phyloP scores from a whole-genome alignment of 2,113 vertebrate genomes.

The Trogon melanurus region DNA sequence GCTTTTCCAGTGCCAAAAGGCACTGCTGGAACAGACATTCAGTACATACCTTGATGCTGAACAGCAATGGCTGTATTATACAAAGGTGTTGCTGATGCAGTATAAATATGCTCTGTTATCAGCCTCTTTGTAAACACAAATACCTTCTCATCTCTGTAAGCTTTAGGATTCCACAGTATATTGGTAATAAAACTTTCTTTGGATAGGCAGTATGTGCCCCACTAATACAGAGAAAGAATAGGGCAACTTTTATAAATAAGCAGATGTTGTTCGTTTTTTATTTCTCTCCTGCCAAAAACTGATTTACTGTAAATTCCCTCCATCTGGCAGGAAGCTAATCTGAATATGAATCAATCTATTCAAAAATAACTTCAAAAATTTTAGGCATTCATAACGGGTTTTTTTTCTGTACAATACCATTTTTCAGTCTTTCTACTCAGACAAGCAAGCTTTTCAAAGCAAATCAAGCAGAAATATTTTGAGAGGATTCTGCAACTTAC shows the following conservation, averaged over 20 bases:
- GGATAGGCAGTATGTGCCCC: constrained; percentile 24
- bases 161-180: background rate
- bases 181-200: constrained; percentile 15
- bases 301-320: constrained; percentile 79
- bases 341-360: constrained; percentile 80
- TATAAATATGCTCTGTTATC: background rate
- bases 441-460: constrained; percentile 26
- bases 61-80: background rate
- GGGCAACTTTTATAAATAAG: constrained; percentile 62
- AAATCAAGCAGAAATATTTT: constrained; percentile 51
- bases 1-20: background rate
- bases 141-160: background rate
- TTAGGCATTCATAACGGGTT: constrained; percentile 71
- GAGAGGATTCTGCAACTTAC: background rate
- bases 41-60: background rate
- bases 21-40: background rate
- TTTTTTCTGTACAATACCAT: constrained; percentile 59
- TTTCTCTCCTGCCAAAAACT: constrained; percentile 73
- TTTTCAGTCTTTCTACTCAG: constrained; percentile 48
- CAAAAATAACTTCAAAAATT: constrained; percentile 78
- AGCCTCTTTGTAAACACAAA: background rate
- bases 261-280: constrained; percentile 66
- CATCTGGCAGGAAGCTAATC: constrained; percentile 83
- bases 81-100: background rate
- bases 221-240: constrained; percentile 16